A percentile compares a stretch with the other conserved stretches of the same genome.
Evolutionary conservation across 1,140 invertebrate species (phyloP).

Genomic region (Drosophila busckii): DNA sequence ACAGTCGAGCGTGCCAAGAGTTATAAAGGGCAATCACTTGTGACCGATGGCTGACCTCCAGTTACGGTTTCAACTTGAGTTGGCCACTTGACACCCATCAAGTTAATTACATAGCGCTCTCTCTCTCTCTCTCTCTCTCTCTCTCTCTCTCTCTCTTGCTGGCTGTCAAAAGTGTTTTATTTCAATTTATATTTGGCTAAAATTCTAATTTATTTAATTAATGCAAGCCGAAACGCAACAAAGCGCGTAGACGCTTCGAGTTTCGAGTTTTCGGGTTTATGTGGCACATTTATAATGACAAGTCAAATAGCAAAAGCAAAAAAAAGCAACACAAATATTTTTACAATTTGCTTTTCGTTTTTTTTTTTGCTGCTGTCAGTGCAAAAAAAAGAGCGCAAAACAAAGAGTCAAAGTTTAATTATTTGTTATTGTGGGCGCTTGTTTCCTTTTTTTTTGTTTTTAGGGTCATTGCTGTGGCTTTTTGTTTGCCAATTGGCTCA

Average conservation of each 20-base stretch:
- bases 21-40: constrained; percentile 69
- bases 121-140: constrained; percentile 8
- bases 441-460: background rate
- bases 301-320: constrained; percentile 25
- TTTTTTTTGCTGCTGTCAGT: constrained; percentile 11
- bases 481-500: too few relatives aligned
- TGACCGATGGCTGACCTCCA: constrained; percentile 36
- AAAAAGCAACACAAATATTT: constrained; percentile 25
- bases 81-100: too few relatives aligned
- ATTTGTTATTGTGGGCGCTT: constrained; percentile 20
- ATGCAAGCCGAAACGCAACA: constrained; percentile 20
- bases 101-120: background rate
- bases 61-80: too few relatives aligned
- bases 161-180: constrained; percentile 53
- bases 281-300: constrained; percentile 16
- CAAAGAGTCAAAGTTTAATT: constrained; percentile 44
- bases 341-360: constrained; percentile 36
- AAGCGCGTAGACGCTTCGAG: too few relatives aligned
- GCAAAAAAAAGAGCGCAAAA: background rate
- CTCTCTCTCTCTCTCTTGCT: background rate
- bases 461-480: background rate
- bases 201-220: constrained; percentile 73
- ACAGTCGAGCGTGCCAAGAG: constrained; percentile 9
- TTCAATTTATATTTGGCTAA: constrained; percentile 45
- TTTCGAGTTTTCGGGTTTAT: too few relatives aligned